Evolutionary conservation across 2,888 invertebrate genomes (phyloP), one percentile per base, ranked within the genome.

Genomic region (Lasioglossum calceatum): DNA sequence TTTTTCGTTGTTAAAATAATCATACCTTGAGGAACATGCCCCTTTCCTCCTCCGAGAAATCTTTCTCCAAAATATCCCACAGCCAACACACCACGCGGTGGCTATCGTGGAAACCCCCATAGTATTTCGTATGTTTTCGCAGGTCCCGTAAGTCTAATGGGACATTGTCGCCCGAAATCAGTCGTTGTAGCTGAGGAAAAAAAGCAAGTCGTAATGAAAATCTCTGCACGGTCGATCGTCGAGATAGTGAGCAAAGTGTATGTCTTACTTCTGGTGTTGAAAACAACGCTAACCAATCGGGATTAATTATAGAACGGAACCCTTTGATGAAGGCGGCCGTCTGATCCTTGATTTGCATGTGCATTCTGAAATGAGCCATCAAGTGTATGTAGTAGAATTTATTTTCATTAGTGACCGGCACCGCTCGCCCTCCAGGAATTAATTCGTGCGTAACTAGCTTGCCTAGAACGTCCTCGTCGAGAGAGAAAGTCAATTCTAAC

Each of bases 291-390:
- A 99, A 95, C 99, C 99, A 99, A 91, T 99, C 99, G 0, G 98
- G 97, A 95, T 98, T 99, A 81, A 99, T 98, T 82, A 99, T 98
- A 8, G 99, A 98, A 88, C 99, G 97, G 95, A 99, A 99, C 4
- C 99, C 99, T 93, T 98, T 97, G 89, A 99, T 99, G 94, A 99
- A 99, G 12, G 99, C 99, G 74, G 98, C 97, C 0, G 99, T 99
- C 96, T 99, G 99, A 91, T 99, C 99, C 93, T 98, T 98, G 89
- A 99, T 99, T 96, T 99, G 99, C 14, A 98, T 97, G 95, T 99
- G 98, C 98, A 99, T 99, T 88, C 99, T 97, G 95, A 99, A 99
- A 95, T 99, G 99, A 0, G 99, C 99, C 98, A 99, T 99, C 94
- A 98, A 96, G 95, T 99, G 99, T 79, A 99, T 99, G 95, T 99